Percentiles rank a stretch among this genome's conserved stretches.
Evolutionary conservation across 2,113 vertebrate species (phyloP).

Genomic region (Pan paniscus): DNA sequence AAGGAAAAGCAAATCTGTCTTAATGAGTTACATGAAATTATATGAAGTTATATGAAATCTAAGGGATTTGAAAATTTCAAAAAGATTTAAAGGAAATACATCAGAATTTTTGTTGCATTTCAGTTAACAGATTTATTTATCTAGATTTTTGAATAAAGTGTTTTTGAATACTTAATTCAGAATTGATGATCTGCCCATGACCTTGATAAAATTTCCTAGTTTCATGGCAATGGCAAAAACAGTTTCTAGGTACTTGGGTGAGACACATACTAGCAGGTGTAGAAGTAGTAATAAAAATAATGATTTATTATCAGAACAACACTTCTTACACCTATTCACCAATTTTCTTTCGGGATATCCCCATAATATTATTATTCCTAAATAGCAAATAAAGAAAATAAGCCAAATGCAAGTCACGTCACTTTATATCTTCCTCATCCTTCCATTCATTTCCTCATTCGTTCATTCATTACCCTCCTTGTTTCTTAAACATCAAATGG

Average conservation of each 20-base stretch:
- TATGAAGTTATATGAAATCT: neutral
- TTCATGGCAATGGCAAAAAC: neutral
- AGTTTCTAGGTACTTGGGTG: neutral
- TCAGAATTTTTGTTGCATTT: constrained; percentile 22
- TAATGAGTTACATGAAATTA: neutral
- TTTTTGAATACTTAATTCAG: neutral
- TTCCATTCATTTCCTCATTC: neutral
- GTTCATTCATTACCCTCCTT: neutral
- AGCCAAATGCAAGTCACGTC: neutral
- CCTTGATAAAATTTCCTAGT: neutral
- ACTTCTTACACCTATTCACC: neutral
- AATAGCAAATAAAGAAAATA: neutral
- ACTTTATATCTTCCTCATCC: neutral
- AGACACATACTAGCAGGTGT: neutral
- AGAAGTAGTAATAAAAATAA: neutral
- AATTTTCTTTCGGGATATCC: neutral
- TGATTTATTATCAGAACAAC: constrained; percentile 1
- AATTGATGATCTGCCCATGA: neutral
- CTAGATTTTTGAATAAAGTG: constrained; percentile 29
- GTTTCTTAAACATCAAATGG: neutral
- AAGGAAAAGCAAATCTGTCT: neutral
- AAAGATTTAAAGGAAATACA: neutral
- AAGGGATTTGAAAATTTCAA: neutral
- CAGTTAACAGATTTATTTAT: neutral
- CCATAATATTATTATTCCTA: neutral